phyloP scores from a whole-genome alignment of 2,797 vertebrate species.

The Chlorospingus flavigularis region DNA sequence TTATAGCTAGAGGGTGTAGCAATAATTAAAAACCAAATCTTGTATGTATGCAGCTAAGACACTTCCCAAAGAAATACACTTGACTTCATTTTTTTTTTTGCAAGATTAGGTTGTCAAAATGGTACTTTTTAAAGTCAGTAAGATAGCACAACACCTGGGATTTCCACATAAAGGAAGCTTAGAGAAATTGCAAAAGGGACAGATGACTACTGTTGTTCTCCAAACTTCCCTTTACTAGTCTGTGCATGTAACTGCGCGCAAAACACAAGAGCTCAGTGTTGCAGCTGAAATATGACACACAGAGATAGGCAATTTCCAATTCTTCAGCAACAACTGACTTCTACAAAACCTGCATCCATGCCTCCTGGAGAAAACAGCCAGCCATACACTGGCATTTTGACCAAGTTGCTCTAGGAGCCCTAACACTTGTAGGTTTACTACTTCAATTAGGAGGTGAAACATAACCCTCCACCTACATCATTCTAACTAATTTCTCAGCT shows the following conservation, averaged over 20 bases:
- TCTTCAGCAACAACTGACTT: neutral
- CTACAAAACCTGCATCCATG: neutral
- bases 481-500: constrained; percentile 38
- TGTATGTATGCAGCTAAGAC: constrained; percentile 15
- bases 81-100: constrained; percentile 47
- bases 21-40: constrained; percentile 67
- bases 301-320: neutral
- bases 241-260: neutral
- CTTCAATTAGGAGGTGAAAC: constrained; percentile 21
- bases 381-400: neutral
- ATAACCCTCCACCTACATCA: neutral
- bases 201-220: neutral
- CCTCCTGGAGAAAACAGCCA: neutral
- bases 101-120: constrained; percentile 60
- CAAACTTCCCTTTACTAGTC: neutral
- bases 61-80: constrained; percentile 35
- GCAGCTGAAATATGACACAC: neutral
- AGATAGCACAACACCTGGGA: neutral
- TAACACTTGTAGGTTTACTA: neutral
- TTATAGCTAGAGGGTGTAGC: constrained; percentile 47
- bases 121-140: constrained; percentile 8
- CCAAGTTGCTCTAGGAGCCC: neutral
- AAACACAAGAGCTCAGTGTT: neutral
- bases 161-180: neutral
- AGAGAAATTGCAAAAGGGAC: neutral